A percentile compares a stretch with the other conserved stretches of the same genome.
These are phyloP conservation scores for Pachyseris speciosa DNA, from an alignment of 64 coral and sea anemone genomes.

Conservation along the genomic window DNA sequence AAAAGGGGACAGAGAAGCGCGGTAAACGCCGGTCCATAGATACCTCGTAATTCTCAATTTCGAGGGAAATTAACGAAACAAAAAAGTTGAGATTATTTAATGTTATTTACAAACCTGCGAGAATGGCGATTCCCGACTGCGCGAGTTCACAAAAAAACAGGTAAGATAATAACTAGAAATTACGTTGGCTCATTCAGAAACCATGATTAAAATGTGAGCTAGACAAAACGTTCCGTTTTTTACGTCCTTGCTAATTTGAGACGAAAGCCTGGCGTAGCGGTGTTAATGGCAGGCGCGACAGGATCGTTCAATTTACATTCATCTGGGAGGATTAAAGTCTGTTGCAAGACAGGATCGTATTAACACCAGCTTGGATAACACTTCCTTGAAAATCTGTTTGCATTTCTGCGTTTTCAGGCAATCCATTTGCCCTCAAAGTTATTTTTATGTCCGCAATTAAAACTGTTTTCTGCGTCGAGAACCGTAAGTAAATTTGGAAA, in stretches of 20 bases:
- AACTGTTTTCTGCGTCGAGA: no score
- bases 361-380: neutral
- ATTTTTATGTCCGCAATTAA: no score
- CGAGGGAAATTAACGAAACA: neutral
- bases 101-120: neutral
- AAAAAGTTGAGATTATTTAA: neutral
- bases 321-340: neutral
- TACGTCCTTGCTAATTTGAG: neutral
- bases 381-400: neutral
- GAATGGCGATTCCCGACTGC: neutral
- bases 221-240: no score
- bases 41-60: conserved; percentile 4
- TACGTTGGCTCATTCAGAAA: neutral
- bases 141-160: neutral
- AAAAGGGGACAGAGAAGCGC: no score
- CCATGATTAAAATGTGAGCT: neutral
- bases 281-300: neutral
- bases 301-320: neutral
- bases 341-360: neutral
- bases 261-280: neutral
- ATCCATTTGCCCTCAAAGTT: neutral
- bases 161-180: neutral
- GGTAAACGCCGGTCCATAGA: neutral
- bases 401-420: neutral
- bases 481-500: no score